Percentiles rank a stretch among this genome's conserved stretches.
These are phyloP conservation scores for Amphibalanus amphitrite DNA, from an alignment of 1,140 invertebrate species.

Conservation along the genomic window DNA sequence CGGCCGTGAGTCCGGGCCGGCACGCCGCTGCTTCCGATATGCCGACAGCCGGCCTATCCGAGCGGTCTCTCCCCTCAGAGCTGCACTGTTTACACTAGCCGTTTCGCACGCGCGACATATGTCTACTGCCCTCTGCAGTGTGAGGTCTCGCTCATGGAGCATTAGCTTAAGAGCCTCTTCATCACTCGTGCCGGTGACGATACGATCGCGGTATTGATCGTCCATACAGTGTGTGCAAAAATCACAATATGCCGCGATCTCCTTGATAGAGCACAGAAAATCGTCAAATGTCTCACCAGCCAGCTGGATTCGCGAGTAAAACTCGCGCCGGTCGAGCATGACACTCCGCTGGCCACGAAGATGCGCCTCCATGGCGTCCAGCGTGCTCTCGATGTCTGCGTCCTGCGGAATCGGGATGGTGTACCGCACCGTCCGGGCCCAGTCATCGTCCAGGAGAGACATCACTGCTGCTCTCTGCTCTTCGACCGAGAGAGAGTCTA, in stretches of 20 bases:
- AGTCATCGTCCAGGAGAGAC: not conserved
- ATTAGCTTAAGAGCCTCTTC: conserved; percentile 11
- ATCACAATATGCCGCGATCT: conserved; percentile 9
- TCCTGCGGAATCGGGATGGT: not conserved
- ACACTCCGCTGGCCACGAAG: conserved; percentile 2
- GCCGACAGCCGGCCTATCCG: not conserved
- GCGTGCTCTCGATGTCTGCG: not conserved
- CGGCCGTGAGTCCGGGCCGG: too few species aligned
- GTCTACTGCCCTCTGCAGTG: conserved; percentile 7
- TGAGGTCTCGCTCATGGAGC: conserved; percentile 8
- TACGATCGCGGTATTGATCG: not conserved
- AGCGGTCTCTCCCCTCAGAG: not conserved
- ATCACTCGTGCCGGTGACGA: not conserved
- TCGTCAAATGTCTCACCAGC: not conserved
- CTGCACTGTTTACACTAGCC: not conserved
- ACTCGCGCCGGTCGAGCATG: conserved; percentile 2
- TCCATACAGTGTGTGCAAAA: conserved; percentile 3
- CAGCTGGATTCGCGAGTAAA: not conserved
- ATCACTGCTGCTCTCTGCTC: not conserved
- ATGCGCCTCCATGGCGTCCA: not conserved
- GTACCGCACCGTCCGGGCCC: not conserved
- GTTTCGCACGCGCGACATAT: conserved; percentile 9
- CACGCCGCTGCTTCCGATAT: not conserved
- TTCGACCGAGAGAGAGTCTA: not conserved
- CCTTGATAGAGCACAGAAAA: not conserved